Base-by-base conservation (phyloP, 1,140 invertebrate species). In the Steinernema feltiae region DNA sequence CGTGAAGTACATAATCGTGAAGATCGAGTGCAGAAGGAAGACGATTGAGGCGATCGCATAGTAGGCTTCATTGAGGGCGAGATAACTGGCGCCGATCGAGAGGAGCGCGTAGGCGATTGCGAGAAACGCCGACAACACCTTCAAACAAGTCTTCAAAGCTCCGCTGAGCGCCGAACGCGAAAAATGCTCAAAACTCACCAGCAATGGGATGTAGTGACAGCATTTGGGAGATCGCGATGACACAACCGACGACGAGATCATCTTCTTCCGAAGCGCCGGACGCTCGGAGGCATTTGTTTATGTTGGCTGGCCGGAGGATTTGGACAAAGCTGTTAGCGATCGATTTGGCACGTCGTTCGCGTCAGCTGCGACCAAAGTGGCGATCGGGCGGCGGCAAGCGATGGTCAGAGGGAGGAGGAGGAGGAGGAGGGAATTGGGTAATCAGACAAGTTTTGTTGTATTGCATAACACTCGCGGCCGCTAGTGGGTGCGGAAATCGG, bases 121-220 rank as follows among this genome's bases (percentile, higher is more conserved):
- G 12, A 63, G 53, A 27, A 63, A 63, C 24, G 53, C 53, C 53
- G 53, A 63, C 53, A 63, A 63, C 24, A 63, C 53, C 53, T 63
- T 63, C 24, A 63, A 63, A 63, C 53, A 63, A 63, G 24, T 63
- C 53, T 63, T n/a, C n/a, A 63, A 63, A 63, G 7, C 7, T 41
- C 18, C 18, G 18, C 24, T 15, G 53, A 12, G 7, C 53, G 7
- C 7, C 53, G 24, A 63, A 27, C 12, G 7, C 24, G 15, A 21
- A 63, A 63, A 15, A 17, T 27, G 7, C 24, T 63, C n/a, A n/a
- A 3, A 63, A 63, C 53, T 63, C 12, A 63, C 53, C 53, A 63
- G 3, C 53, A 63, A 63, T 3, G 53, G 53, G 12, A 63, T 63
- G 53, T 63, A 63, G 53, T 63, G 53, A 27, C 53, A 63, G 53